These are phyloP conservation scores for Achatina immaculata DNA, from an alignment of 1,140 invertebrate genomes.

Conservation along the genomic window DNA sequence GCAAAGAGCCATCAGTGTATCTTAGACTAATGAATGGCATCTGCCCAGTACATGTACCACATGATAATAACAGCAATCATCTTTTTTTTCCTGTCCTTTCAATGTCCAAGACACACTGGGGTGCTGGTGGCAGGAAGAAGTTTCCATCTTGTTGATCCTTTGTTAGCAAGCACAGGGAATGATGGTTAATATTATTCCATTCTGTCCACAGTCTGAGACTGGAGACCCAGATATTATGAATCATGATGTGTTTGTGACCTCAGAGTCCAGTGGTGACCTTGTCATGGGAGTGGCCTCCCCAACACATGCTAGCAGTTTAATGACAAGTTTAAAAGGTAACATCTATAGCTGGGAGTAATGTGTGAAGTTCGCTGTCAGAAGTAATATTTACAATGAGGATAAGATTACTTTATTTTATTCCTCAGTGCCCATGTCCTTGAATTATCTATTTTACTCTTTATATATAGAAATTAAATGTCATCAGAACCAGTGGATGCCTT, in stretches of 20 bases:
- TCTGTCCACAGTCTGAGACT: not conserved
- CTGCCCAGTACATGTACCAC: too few relatives aligned
- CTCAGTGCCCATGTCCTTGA: too few relatives aligned
- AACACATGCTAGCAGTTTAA: conserved; percentile 23
- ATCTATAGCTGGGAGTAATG: not conserved
- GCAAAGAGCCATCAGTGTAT: too few relatives aligned
- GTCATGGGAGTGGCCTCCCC: conserved; percentile 28
- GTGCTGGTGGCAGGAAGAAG: too few relatives aligned
- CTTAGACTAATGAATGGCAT: too few relatives aligned
- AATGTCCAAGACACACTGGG: too few relatives aligned
- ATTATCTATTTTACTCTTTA: too few relatives aligned
- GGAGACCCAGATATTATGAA: conserved; percentile 29
- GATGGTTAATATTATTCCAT: not conserved
- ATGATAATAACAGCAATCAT: too few relatives aligned
- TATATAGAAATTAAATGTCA: too few relatives aligned
- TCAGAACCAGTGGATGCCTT: too few relatives aligned
- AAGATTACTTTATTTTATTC: too few relatives aligned
- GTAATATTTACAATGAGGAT: not conserved
- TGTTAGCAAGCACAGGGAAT: not conserved
- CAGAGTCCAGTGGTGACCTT: conserved; percentile 32
- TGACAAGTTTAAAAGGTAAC: conserved; percentile 36
- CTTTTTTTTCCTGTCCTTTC: too few relatives aligned
- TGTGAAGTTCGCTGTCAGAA: not conserved
- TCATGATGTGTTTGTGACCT: conserved; percentile 39
- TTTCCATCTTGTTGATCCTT: not conserved